phyloP scores from a whole-genome alignment of 2,113 vertebrate species.

The Chaenocephalus aceratus region DNA sequence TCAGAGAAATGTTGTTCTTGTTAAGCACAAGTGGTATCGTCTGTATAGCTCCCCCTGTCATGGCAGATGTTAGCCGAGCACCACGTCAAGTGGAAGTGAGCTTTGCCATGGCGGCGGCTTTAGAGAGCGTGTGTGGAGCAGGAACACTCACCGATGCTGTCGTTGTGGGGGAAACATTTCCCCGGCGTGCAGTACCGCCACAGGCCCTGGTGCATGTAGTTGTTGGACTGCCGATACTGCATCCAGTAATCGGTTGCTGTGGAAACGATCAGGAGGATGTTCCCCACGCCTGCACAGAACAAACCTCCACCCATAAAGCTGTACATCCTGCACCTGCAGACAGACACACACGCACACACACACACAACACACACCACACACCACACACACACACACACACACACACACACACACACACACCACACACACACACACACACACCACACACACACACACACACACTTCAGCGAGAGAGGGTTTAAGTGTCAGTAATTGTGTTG shows the following conservation, averaged over 20 bases:
- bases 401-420: constrained; percentile 49
- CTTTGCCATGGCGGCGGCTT: background rate
- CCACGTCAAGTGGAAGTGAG: background rate
- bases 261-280: constrained; percentile 87
- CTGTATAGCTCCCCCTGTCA: background rate
- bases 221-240: constrained; percentile 82
- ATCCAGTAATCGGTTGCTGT: constrained; percentile 87
- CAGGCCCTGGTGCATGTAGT: constrained; percentile 82
- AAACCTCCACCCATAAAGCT: constrained; percentile 85
- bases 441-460: constrained; percentile 44
- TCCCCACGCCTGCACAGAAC: constrained; percentile 84
- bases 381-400: constrained; percentile 44
- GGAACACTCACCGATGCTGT: constrained; percentile 73
- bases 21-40: background rate
- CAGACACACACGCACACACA: constrained; percentile 40
- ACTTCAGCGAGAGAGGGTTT: constrained; percentile 70
- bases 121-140: background rate
- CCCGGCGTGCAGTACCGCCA: constrained; percentile 81
- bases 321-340: constrained; percentile 82
- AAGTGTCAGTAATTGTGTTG: constrained; percentile 82
- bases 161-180: constrained; percentile 80
- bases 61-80: too few species aligned
- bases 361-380: too few species aligned
- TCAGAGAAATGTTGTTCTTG: background rate
- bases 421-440: too few species aligned